Evolutionary conservation across 2,113 vertebrate genomes (phyloP).

Genomic region (Chrysochloris asiatica): DNA sequence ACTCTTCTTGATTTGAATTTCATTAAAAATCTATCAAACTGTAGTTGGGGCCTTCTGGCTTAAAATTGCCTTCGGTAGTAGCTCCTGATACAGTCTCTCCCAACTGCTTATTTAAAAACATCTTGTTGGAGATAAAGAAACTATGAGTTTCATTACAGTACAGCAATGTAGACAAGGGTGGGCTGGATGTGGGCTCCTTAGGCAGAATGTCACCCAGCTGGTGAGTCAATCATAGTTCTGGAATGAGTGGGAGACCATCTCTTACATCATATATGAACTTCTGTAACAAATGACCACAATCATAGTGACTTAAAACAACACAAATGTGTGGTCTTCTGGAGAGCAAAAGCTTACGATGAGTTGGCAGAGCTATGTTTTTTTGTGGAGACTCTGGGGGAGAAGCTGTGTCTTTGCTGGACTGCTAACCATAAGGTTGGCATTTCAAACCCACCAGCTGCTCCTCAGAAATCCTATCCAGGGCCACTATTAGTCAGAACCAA

Average conservation of each 20-base stretch:
- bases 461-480: no score
- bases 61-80: background rate
- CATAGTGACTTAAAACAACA: background rate
- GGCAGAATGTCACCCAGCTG: rapidly evolving
- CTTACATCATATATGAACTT: rapidly evolving
- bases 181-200: background rate
- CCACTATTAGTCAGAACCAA: no score
- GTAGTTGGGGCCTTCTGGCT: background rate
- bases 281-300: background rate
- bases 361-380: rapidly evolving
- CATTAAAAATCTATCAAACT: conserved; percentile 5
- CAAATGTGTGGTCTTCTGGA: background rate
- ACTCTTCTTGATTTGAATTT: conserved; percentile 48
- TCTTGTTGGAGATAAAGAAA: background rate
- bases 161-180: rapidly evolving
- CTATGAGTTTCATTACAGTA: no score
- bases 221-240: no score
- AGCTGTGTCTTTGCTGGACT: no score
- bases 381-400: background rate
- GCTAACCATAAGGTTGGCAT: no score
- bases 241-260: background rate
- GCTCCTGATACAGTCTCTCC: background rate
- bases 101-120: background rate
- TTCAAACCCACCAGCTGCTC: no score
- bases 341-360: background rate